phyloP scores from a whole-genome alignment of 2,113 vertebrate species.

The Megaptera novaeangliae region DNA sequence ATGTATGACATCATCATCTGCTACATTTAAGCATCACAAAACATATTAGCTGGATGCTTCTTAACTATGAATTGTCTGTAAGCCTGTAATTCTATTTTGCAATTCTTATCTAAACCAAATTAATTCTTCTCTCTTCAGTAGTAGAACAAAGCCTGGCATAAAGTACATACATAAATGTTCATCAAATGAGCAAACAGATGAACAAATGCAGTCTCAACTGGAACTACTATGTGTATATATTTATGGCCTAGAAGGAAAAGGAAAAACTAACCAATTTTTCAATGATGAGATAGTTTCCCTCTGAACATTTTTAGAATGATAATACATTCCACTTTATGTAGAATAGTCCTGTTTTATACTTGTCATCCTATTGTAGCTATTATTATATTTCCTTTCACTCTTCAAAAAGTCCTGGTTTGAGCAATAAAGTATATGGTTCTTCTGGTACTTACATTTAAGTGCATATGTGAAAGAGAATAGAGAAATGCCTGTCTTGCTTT shows the following conservation, averaged over 20 bases:
- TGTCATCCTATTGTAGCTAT: neutral
- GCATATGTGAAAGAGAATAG: neutral
- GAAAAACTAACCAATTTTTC: neutral
- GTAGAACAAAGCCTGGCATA: neutral
- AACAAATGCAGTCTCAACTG: neutral
- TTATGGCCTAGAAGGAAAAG: neutral
- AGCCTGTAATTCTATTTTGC: neutral
- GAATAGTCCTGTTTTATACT: neutral
- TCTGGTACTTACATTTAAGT: neutral
- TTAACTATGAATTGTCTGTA: neutral
- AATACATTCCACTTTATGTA: neutral
- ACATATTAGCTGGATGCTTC: neutral
- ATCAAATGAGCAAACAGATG: neutral
- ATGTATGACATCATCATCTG: neutral
- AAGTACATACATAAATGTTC: neutral
- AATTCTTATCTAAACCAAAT: constrained; percentile 7
- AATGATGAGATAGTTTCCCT: neutral
- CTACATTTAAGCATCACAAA: neutral
- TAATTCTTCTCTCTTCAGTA: neutral
- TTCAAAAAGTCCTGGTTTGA: neutral
- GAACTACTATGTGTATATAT: neutral
- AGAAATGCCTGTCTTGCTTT: neutral
- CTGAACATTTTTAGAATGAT: neutral
- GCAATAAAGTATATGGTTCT: neutral
- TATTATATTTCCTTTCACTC: neutral